Base-by-base conservation (phyloP, 2,888 invertebrate species). In the Poecilobothrus nobilitatus region DNA sequence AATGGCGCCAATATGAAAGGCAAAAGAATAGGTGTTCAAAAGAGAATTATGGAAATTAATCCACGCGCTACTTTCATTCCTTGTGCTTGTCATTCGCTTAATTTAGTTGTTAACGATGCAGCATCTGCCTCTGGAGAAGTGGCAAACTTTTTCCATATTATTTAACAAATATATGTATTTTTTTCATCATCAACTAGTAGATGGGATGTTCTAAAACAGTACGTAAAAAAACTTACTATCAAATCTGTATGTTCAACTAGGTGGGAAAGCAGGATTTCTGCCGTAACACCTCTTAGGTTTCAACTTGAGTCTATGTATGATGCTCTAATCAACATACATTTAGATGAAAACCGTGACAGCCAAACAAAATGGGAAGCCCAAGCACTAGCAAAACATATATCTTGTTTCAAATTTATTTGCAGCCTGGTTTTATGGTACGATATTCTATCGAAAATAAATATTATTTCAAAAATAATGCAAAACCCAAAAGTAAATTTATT, bases 1-100 rank as follows among this genome's bases (percentile, higher is more conserved):
- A 64, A 64, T 33, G 64, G 33, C 27, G 33, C 64, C 27, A 64
- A 64, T 64, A 64, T 64, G 64, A 64, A 64, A 64, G 64, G 64
- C 18, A 33, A 33, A 64, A 27, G 18, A 33, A 33, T 33, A 15
- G 64, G 64, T 18, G 64, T 64, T 33, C 64, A 64, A 64, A 64
- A 33, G 33, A 27, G 18, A 64, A 64, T 64, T 33, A 33, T 64
- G 33, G 18, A 33, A 33, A 64, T 64, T 64, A 64, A 64, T 64
- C 64, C 64, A 33, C 64, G 64, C 12, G 64, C 64, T 64, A 33
- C 33, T 33, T 64, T 64, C 33, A 33, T 64, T 64, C 64, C 64
- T 27, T 64, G 64, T 33, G 27, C 64, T 64, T 27, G 33, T 33
- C 64, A 64, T 64, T 64, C 33, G 33, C 64, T 64, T 33, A 64